Percentiles rank a stretch among this genome's conserved stretches.
These are phyloP conservation scores for Melolontha melolontha DNA, from an alignment of 2,888 invertebrate genomes.

Conservation along the genomic window DNA sequence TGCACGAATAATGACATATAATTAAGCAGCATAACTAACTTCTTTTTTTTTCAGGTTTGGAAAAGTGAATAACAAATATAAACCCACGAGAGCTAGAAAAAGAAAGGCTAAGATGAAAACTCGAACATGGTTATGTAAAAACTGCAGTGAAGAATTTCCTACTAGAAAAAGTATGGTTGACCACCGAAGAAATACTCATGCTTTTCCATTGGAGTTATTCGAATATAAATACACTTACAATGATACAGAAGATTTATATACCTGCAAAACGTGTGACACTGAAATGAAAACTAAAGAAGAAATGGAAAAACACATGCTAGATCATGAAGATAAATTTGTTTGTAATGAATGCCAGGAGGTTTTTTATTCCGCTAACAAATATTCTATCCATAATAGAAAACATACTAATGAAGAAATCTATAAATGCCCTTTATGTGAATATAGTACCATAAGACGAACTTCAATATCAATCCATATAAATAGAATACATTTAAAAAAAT, in stretches of 20 bases:
- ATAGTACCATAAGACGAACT: slow-evolving; percentile 52
- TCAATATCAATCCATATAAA: slow-evolving; percentile 68
- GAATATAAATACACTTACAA: slow-evolving; percentile 51
- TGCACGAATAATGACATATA: neutral
- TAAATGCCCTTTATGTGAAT: slow-evolving; percentile 57
- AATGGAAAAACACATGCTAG: slow-evolving; percentile 53
- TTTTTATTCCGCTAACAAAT: slow-evolving; percentile 58
- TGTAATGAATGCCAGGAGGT: slow-evolving; percentile 47
- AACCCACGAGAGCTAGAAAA: neutral
- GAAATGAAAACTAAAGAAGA: slow-evolving; percentile 54
- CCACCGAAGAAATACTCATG: slow-evolving; percentile 66
- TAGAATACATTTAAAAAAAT: slow-evolving; percentile 68
- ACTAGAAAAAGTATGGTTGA: slow-evolving; percentile 67
- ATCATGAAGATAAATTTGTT: slow-evolving; percentile 49
- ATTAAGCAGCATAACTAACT: neutral
- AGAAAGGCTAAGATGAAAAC: neutral
- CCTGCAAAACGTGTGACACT: slow-evolving; percentile 54
- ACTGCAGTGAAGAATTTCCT: slow-evolving; percentile 67
- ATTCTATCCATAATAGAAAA: slow-evolving; percentile 55
- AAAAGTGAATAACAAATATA: neutral
- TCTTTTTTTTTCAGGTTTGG: slow-evolving; percentile 7
- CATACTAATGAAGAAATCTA: slow-evolving; percentile 55
- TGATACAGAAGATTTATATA: slow-evolving; percentile 52
- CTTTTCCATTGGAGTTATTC: slow-evolving; percentile 6
- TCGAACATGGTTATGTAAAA: slow-evolving; percentile 64